Evolutionary conservation across 2,888 invertebrate species (phyloP).

Genomic region (Limnephilus lunatus): DNA sequence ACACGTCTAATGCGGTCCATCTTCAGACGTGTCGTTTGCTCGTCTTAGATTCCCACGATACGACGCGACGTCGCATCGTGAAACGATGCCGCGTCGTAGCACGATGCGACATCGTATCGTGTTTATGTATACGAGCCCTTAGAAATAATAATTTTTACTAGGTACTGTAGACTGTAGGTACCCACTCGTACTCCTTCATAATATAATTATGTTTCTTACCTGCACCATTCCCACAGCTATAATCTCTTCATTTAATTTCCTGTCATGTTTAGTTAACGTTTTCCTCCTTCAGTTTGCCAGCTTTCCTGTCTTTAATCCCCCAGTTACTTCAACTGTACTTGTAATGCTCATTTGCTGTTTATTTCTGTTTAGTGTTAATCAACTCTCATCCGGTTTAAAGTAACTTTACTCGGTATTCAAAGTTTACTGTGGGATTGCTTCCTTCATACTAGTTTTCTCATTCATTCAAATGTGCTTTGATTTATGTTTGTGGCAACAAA

Average conservation of each 20-base stretch:
- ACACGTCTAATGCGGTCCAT: too few species aligned
- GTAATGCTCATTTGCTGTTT: background rate
- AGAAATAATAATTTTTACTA: background rate
- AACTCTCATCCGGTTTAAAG: background rate
- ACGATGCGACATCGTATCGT: too few species aligned
- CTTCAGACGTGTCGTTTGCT: too few species aligned
- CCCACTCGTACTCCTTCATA: too few species aligned
- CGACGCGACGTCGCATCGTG: too few species aligned
- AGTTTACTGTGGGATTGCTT: background rate
- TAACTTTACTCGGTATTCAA: background rate
- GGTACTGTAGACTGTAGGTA: too few species aligned
- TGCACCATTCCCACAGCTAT: background rate
- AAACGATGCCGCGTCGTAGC: too few species aligned
- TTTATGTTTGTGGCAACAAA: background rate
- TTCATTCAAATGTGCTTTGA: background rate
- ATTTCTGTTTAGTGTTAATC: background rate
- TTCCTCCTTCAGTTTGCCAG: background rate
- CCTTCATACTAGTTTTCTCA: background rate
- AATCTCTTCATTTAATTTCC: background rate
- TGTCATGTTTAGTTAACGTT: background rate
- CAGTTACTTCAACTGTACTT: background rate
- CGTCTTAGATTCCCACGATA: too few species aligned
- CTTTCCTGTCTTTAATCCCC: background rate
- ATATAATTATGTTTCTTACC: background rate
- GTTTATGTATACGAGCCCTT: too few species aligned